Evolutionary conservation across 2,888 invertebrate species (phyloP), one percentile per base, ranked within the genome.

Genomic region (Mechanitis mazaeus): DNA sequence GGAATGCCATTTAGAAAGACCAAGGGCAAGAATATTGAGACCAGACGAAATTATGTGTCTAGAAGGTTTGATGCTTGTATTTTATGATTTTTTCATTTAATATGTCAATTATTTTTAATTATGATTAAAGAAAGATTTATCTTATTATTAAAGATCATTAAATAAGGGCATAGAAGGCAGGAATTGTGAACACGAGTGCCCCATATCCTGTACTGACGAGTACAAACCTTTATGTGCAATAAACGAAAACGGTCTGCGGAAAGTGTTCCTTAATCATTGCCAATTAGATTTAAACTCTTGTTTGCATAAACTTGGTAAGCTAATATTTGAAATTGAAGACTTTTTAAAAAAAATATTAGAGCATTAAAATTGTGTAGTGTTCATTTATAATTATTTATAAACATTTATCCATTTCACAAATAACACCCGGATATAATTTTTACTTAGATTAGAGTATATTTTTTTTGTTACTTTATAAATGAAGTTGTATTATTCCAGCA

Each of bases 181-280:
- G 0, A 69, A 73, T 38, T 89, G 89, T 55, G 72, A 74, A 0
- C 89, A 89, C 58, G 1, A 68, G 0, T 89, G 89, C 50, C 89
- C 89, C 0, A 12, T 64, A 0, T 66, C 76, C 0, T 89, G 89
- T n/a, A 79, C 84, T 0, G 82, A 85, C 0, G 78, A 81, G 3
- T 87, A 89, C 58, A 76, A 78, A 2, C 88, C 89, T 0, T 78
- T 83, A 35, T 89, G 88, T 38, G 88, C 83, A 0, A 46, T 83
- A 1, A 79, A 83, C 12, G 64, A 59, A 0, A 67, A 69, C 0
- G 84, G 84, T 0, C 68, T 72, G 2, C 65, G 70, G 0, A 67
- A 73, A 0, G 81, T 87, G 0, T 89, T 89, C 59, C 56, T 79
- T 0, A 89, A 89, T 65, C 89, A 89, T 64, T 89, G 89, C 70